Conservation (phyloP, 2,888 invertebrate species). For the Sarcophaga rosellei region DNA sequence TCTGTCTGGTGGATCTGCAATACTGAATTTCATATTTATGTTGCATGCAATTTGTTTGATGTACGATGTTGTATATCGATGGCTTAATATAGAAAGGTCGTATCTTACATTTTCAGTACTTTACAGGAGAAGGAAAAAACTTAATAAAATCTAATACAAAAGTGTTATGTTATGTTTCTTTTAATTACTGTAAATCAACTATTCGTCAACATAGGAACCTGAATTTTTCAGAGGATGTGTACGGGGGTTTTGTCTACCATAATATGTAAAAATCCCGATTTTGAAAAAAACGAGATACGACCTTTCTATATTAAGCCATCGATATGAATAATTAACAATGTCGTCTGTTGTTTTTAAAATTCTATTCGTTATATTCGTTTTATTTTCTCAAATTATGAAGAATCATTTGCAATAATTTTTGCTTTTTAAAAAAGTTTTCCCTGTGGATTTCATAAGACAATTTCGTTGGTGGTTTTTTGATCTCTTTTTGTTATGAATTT, state of each 20-base stretch:
- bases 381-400: conserved; percentile 58
- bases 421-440: conserved; percentile 12
- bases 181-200: too few species aligned
- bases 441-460: background rate
- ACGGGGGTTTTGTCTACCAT: too few species aligned
- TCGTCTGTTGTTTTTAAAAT: conserved; percentile 70
- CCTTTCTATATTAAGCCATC: too few species aligned
- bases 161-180: too few species aligned
- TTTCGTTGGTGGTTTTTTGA: background rate
- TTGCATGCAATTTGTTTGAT: conserved; percentile 79
- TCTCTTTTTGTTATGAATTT: conserved; percentile 23
- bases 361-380: conserved; percentile 46
- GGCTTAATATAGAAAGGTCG: too few species aligned
- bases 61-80: conserved; percentile 71
- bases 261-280: too few species aligned
- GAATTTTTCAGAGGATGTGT: too few species aligned
- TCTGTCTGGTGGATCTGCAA: conserved; percentile 53
- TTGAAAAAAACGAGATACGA: too few species aligned
- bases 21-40: conserved; percentile 74
- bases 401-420: conserved; percentile 54
- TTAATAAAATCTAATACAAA: too few species aligned
- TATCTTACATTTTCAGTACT: too few species aligned
- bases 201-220: too few species aligned
- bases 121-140: too few species aligned
- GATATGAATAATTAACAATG: conserved; percentile 76